These are phyloP conservation scores for Carduelis carduelis DNA, from an alignment of 2,797 vertebrate species.

Conservation along the genomic window DNA sequence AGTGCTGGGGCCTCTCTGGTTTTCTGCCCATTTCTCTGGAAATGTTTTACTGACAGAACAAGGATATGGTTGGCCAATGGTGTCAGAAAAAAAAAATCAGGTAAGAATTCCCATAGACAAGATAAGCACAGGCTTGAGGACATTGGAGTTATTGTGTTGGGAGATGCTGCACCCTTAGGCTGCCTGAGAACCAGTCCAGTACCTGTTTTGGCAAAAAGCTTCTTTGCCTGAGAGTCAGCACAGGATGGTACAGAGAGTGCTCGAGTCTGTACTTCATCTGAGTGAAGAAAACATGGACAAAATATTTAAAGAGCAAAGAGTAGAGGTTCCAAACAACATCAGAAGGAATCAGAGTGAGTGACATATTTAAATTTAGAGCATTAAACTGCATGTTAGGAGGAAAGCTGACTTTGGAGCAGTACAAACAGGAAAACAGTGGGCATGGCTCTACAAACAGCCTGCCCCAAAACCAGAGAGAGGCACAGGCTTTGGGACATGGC, in stretches of 20 bases:
- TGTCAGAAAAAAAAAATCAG: background rate
- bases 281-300: accelerated
- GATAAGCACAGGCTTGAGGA: background rate
- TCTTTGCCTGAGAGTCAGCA: background rate
- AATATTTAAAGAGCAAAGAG: background rate
- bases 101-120: background rate
- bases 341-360: background rate
- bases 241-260: background rate
- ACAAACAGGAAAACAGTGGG: background rate
- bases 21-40: background rate
- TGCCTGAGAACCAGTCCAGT: background rate
- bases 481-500: background rate
- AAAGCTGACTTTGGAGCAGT: background rate
- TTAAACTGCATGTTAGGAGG: background rate
- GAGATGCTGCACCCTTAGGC: background rate
- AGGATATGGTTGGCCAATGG: background rate
- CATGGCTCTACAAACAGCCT: background rate
- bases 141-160: background rate
- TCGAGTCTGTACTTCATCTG: background rate
- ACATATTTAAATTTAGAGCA: background rate
- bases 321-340: background rate
- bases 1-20: background rate
- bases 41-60: background rate
- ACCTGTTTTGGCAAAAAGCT: background rate
- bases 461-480: background rate